Conservation (phyloP, 2,888 invertebrate species). For the Biston betularia region DNA sequence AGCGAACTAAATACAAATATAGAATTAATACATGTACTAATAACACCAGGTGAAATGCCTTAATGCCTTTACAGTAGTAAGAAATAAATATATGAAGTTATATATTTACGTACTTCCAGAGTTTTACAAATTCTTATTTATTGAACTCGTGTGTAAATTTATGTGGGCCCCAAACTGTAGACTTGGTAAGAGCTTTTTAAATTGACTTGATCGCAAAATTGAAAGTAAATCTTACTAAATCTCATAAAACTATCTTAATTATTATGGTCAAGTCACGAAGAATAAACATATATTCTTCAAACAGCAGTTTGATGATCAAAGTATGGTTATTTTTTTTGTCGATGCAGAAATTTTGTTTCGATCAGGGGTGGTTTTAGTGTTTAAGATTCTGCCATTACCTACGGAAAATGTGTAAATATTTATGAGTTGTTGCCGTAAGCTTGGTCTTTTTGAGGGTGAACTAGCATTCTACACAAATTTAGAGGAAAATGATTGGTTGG, state of each 20-base stretch:
- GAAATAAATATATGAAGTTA: no score
- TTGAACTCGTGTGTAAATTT: no score
- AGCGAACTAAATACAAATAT: not conserved
- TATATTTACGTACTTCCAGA: not conserved
- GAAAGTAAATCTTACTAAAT: not conserved
- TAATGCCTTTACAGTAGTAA: no score
- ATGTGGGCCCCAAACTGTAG: not conserved
- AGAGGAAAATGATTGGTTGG: not conserved
- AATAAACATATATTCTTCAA: conserved; percentile 33
- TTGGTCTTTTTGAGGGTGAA: conserved; percentile 1
- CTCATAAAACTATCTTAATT: not conserved
- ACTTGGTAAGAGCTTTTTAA: not conserved
- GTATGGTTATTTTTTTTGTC: conserved; percentile 50
- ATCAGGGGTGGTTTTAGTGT: conserved; percentile 71
- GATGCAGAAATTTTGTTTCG: conserved; percentile 57
- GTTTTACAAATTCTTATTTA: not conserved
- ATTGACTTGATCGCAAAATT: not conserved
- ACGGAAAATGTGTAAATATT: conserved; percentile 77
- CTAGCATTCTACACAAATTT: not conserved
- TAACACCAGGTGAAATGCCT: no score
- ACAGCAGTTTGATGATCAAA: conserved; percentile 49
- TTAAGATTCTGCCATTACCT: conserved; percentile 71
- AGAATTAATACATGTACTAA: no score
- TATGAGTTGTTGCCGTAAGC: conserved; percentile 38
- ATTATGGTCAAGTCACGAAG: not conserved